Percentiles rank a stretch among this genome's conserved stretches.
These are phyloP conservation scores for Liasis olivaceus DNA, from an alignment of 2,797 vertebrate species.

Conservation along the genomic window DNA sequence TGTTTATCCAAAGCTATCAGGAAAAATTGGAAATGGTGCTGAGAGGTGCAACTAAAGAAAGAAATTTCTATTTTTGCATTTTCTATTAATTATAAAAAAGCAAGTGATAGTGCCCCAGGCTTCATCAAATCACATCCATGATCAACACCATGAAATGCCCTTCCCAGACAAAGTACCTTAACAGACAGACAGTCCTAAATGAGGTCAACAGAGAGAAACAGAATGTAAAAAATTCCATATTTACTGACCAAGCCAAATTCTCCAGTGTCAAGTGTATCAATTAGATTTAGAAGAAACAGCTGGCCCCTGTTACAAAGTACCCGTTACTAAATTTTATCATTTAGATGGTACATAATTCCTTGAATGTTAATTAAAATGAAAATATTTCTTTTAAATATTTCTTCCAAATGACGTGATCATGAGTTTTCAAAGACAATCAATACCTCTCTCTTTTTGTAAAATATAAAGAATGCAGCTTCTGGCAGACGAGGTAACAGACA, in stretches of 20 bases:
- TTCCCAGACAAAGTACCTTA: neutral
- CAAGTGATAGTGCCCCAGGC: neutral
- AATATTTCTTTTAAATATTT: neutral
- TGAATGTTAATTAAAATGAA: neutral
- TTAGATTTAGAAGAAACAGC: neutral
- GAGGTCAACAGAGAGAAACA: neutral
- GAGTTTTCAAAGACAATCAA: neutral
- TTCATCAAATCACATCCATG: neutral
- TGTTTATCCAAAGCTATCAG: neutral
- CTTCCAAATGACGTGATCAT: neutral
- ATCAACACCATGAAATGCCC: neutral
- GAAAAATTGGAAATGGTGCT: neutral
- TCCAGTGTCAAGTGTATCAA: neutral
- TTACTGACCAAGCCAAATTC: neutral
- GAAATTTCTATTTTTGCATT: neutral
- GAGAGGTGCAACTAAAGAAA: neutral
- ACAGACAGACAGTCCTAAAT: neutral
- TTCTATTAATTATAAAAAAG: neutral
- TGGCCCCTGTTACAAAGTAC: neutral
- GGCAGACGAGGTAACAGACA: neutral
- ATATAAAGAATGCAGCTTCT: neutral
- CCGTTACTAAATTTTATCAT: neutral
- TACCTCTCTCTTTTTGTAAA: neutral
- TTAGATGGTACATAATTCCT: neutral
- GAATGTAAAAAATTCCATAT: neutral